Percentiles rank a stretch among this genome's conserved stretches.
These are phyloP conservation scores for Chrysolophus pictus DNA, from an alignment of 2,797 vertebrate genomes.

Conservation along the genomic window DNA sequence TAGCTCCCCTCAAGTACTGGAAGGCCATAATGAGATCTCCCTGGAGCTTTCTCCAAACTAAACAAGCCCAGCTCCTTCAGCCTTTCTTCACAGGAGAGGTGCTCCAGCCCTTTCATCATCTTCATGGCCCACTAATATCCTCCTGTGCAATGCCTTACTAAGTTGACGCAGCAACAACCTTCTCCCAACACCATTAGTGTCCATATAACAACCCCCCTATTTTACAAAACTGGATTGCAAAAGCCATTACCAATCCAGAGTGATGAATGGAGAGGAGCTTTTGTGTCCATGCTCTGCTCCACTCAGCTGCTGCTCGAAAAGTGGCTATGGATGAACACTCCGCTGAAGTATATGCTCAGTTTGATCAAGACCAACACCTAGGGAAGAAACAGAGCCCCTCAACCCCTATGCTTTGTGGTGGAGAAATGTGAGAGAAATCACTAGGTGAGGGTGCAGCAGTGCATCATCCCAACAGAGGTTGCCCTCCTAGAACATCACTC, in stretches of 20 bases:
- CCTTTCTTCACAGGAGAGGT: no score
- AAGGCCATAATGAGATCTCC: no score
- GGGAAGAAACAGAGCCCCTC: neutral
- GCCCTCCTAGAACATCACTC: neutral
- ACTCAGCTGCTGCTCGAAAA: neutral
- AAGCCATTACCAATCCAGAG: neutral
- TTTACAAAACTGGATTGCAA: neutral
- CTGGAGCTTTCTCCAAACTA: no score
- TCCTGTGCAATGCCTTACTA: neutral
- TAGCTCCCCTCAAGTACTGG: no score
- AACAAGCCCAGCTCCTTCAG: no score
- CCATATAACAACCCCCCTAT: neutral
- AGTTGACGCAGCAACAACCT: neutral
- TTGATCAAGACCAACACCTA: neutral
- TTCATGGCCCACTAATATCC: neutral
- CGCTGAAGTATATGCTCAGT: neutral
- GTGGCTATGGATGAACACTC: neutral
- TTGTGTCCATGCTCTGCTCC: neutral
- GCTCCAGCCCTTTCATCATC: no score
- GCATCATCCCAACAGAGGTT: neutral
- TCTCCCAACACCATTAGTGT: neutral
- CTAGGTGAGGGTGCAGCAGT: rapidly evolving
- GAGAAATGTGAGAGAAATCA: neutral
- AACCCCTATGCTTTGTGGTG: neutral
- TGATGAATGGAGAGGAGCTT: neutral